Evolutionary conservation across 1,140 invertebrate genomes (phyloP).

Genomic region (Arion vulgaris): DNA sequence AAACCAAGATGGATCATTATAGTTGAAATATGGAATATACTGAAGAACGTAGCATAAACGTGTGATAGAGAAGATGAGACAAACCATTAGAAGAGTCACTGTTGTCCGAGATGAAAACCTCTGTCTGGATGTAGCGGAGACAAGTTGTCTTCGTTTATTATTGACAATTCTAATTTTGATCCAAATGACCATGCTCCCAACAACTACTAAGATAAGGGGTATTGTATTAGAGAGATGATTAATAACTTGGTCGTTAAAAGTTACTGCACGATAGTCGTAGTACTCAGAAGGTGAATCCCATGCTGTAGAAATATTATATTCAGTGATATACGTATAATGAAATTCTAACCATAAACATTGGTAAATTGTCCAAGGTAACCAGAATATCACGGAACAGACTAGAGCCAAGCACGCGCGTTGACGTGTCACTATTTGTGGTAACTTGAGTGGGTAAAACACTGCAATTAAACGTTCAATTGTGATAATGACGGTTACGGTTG

Average conservation of each 20-base stretch:
- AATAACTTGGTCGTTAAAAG: background rate
- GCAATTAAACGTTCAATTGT: background rate
- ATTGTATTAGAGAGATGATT: background rate
- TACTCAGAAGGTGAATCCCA: background rate
- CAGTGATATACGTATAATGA: background rate
- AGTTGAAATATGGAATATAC: background rate
- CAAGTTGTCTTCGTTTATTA: background rate
- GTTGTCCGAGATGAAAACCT: background rate
- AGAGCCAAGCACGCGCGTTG: background rate
- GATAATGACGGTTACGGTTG: background rate
- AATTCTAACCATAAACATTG: background rate
- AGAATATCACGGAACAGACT: background rate
- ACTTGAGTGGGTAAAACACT: background rate
- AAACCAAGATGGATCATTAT: background rate
- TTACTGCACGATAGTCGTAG: background rate
- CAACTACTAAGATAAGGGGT: background rate
- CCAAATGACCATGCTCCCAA: background rate
- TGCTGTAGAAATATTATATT: background rate
- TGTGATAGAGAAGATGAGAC: background rate
- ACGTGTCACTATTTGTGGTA: background rate
- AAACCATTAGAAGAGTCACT: background rate
- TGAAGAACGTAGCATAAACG: background rate
- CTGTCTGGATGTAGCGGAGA: background rate
- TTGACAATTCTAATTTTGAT: background rate
- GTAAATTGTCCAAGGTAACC: background rate